Evolutionary conservation across 2,797 vertebrate species (phyloP), one percentile per base, ranked within the genome.

Genomic region (Poeciliopsis infans): DNA sequence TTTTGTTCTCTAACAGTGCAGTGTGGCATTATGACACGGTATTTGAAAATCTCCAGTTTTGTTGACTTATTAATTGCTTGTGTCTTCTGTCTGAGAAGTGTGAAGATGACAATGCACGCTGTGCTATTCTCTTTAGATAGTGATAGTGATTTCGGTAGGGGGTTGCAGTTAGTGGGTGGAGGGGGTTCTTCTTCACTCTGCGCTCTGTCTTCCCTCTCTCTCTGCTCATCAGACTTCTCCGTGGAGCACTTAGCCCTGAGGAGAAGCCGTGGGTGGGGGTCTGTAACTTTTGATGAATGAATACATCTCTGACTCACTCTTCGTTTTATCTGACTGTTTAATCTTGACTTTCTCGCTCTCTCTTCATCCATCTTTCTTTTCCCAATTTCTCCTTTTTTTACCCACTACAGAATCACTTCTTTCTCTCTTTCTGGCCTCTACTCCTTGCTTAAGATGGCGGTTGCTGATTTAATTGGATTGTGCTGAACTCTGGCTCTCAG

Each of bases 261-360:
- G 94, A 96, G 90, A 95, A 94, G 93, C 95, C 85, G 90, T 94
- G 95, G 94, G 95, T 95, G 94, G 94, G 94, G 94, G 92, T 94
- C 93, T 94, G 91, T 93, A 96, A 96, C 95, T 95, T 96, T 95
- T 96, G 95, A 96, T 96, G 94, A 95, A 96, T 94, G 94, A 95
- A 95, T 94, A 94, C 92, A 94, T 95, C 92, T 95, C 93, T 93
- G 94, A 90, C 91, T 94, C 88, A 87, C 89, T 93, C 87, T 83
- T 92, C 92, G 95, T 95, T 43, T 94, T 92, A 94, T 95, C 93
- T 94, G 85, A 85, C 92, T 93, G 85, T 94, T 93, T 94, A 93
- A 94, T 94, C 93, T 94, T 89, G 78, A 89, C 84, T 88, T 75
- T 85, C 79, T 85, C 76, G 51, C 74, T 73, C 76, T 82, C 72